Evolutionary conservation across 1,140 invertebrate species (phyloP), one percentile per base, ranked within the genome.

Genomic region (Drosophila aff.): DNA sequence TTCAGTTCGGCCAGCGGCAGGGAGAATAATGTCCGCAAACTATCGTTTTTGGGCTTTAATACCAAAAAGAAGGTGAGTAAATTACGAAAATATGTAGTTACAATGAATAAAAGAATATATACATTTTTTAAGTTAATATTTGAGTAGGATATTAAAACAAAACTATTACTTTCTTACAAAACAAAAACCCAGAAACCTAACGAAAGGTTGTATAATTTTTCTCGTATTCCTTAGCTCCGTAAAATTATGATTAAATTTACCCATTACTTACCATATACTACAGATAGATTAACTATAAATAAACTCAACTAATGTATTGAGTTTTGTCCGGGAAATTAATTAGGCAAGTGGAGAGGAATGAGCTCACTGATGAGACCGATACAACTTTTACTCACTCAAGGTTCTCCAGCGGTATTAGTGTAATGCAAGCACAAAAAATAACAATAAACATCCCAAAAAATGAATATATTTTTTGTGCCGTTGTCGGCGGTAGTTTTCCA

Each of bases 51-150:
- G 46, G 87, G 91, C 49, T 92, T 92, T 47, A 92, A 92, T 59
- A 92, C 91, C 43, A 92, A 91, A 77, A 92, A 92, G 72, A 91
- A 91, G 91, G 91, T 92, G 53, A 92, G 91, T 87, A 4, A 50
- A 4, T 10, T 13, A 1, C 1, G 11, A 36, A 31, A 2, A 31
- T 31, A 8, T 31, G 7, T 8, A 31, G 9, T 31, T 31, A 31
- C 9, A 31, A 9, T 9, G 2, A 31, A 31, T 9, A 9, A 9
- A 31, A 31, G 31, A 7, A 31, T 31, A 31, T 31, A 23, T 28
- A 28, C 7, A 28, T 28, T 28, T 28, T 1, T 6, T 28, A 28
- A 28, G 4, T 8, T 31, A 31, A 10, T 33, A 33, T 33, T 33
- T 33, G 1, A 33, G 6, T 33, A 31, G 31, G 8, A 33, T 1